Evolutionary conservation across 2,113 vertebrate species (phyloP).

Genomic region (Tretioscincus oriximinensis): DNA sequence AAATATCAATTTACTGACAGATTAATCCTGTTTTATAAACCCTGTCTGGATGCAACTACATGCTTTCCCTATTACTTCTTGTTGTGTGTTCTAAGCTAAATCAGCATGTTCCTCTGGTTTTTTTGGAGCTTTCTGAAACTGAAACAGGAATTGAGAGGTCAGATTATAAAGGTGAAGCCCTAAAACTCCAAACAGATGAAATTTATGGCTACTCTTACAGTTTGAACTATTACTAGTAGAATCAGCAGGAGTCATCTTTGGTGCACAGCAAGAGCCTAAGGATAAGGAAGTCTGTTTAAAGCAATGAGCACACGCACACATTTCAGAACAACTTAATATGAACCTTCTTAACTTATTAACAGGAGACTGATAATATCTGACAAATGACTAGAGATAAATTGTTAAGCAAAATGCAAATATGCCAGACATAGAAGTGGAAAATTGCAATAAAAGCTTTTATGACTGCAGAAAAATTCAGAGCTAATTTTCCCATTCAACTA

Average conservation of each 20-base stretch:
- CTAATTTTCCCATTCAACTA: conserved; percentile 71
- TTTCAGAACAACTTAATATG: conserved; percentile 43
- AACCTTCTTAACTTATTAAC: conserved; percentile 64
- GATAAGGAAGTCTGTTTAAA: conserved; percentile 7
- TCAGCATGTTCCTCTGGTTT: too few species aligned
- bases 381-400: conserved; percentile 66
- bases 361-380: conserved; percentile 70
- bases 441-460: conserved; percentile 76
- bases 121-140: background rate
- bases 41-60: too few species aligned
- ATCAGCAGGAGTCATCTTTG: background rate
- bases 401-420: conserved; percentile 74
- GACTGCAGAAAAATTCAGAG: conserved; percentile 71
- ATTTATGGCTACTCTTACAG: background rate
- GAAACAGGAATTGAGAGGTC: background rate
- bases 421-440: conserved; percentile 71
- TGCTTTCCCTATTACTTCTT: background rate
- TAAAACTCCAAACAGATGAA: conserved; percentile 18
- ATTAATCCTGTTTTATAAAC: too few species aligned
- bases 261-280: conserved; percentile 10
- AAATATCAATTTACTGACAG: too few species aligned
- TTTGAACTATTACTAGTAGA: background rate
- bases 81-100: background rate
- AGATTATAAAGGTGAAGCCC: background rate
- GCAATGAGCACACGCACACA: background rate